phyloP scores from a whole-genome alignment of 2,888 invertebrate genomes.

The Patella ulyssiponensis region DNA sequence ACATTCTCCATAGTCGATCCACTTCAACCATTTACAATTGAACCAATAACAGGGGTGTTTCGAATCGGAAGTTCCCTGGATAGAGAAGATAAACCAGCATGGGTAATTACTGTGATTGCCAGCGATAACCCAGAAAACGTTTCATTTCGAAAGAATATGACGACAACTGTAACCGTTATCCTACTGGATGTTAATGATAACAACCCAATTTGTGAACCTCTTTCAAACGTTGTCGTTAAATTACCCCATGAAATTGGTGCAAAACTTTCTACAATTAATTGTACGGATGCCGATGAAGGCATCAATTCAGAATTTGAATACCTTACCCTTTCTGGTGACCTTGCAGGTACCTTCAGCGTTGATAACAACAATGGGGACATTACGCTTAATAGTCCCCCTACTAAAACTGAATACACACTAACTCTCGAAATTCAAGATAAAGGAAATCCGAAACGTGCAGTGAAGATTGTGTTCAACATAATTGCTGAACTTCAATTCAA shows the following conservation, averaged over 20 bases:
- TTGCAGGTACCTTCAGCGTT: conserved; percentile 34
- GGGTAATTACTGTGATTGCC: conserved; percentile 34
- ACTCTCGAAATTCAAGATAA: conserved; percentile 9
- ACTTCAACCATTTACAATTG: conserved; percentile 18
- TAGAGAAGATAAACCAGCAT: conserved; percentile 36
- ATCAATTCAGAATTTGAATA: conserved; percentile 20
- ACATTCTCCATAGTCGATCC: conserved; percentile 32
- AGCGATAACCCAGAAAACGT: conserved; percentile 38
- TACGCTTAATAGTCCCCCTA: conserved; percentile 20
- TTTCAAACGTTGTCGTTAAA: conserved; percentile 16
- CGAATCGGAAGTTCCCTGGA: conserved; percentile 40
- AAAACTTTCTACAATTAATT: conserved; percentile 8
- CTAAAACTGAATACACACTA: not conserved
- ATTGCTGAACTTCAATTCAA: conserved; percentile 26
- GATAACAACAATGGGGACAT: conserved; percentile 42
- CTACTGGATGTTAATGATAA: conserved; percentile 47
- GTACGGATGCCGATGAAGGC: conserved; percentile 15
- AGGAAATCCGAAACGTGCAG: conserved; percentile 1
- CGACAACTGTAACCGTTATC: conserved; percentile 30
- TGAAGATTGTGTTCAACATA: conserved; percentile 12
- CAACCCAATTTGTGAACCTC: conserved; percentile 37
- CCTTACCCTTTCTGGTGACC: conserved; percentile 20
- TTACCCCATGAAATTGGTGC: conserved; percentile 20
- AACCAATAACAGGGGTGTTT: conserved; percentile 36
- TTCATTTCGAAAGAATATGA: conserved; percentile 23